These are phyloP conservation scores for Centrocercus urophasianus DNA, from an alignment of 2,113 vertebrate species.

Conservation along the genomic window DNA sequence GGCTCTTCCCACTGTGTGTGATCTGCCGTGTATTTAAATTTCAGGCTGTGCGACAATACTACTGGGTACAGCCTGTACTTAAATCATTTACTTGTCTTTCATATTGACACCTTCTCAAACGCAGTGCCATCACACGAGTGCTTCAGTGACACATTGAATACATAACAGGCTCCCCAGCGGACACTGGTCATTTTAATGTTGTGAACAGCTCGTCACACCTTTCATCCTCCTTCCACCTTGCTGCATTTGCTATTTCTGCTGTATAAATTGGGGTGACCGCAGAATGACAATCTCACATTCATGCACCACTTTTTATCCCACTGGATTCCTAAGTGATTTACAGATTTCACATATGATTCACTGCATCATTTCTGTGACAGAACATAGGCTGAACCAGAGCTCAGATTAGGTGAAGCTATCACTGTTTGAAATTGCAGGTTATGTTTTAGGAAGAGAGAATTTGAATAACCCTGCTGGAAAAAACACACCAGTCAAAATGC, in stretches of 20 bases:
- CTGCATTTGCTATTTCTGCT: slow-evolving; percentile 18
- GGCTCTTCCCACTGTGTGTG: background rate
- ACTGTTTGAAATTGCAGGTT: background rate
- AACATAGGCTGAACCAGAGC: background rate
- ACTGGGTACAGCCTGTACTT: slow-evolving; percentile 6
- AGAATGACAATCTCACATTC: slow-evolving; percentile 8
- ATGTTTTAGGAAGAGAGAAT: background rate
- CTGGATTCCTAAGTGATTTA: background rate
- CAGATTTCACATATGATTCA: background rate
- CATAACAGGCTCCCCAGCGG: background rate
- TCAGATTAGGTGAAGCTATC: background rate
- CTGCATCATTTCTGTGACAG: background rate
- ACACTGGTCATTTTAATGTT: slow-evolving; percentile 14
- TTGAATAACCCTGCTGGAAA: background rate
- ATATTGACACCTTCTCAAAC: slow-evolving; percentile 30
- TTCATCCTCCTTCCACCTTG: slow-evolving; percentile 29
- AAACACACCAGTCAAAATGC: background rate
- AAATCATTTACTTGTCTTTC: slow-evolving; percentile 30
- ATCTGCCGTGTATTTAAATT: background rate
- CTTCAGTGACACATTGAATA: slow-evolving; percentile 10
- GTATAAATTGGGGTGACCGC: slow-evolving; percentile 20
- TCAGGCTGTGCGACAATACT: slow-evolving; percentile 4
- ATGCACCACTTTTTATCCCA: background rate
- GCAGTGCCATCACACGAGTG: slow-evolving; percentile 8
- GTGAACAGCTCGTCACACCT: slow-evolving; percentile 59